A percentile compares a stretch with the other conserved stretches of the same genome.
These are phyloP conservation scores for Scaeva pyrastri DNA, from an alignment of 2,888 invertebrate genomes.

Conservation along the genomic window DNA sequence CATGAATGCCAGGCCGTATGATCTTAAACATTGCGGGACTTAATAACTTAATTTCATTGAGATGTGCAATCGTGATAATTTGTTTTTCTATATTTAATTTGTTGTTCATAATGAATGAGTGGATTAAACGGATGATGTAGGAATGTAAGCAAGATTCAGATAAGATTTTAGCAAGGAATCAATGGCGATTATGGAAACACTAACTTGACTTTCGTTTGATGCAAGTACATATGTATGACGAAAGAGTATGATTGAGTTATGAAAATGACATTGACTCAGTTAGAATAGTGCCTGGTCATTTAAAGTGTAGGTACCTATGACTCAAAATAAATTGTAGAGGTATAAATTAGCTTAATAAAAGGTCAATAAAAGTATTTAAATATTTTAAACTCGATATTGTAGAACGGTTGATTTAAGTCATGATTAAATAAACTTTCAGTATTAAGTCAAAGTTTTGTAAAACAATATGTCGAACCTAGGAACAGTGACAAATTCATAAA, in stretches of 20 bases:
- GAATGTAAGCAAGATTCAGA: background rate
- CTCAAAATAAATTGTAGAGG: background rate
- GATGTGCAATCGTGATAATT: constrained; percentile 47
- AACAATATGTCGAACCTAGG: too few relatives aligned
- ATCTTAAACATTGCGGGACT: constrained; percentile 42
- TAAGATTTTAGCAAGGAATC: constrained; percentile 7
- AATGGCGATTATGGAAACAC: background rate
- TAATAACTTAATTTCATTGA: constrained; percentile 47
- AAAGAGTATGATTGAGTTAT: background rate
- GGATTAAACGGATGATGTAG: background rate
- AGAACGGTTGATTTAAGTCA: too few relatives aligned
- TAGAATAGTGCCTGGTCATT: background rate
- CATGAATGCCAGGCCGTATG: constrained; percentile 42
- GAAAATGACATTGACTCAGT: background rate
- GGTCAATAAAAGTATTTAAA: too few relatives aligned
- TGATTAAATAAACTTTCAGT: too few relatives aligned
- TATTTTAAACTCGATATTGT: too few relatives aligned
- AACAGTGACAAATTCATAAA: too few relatives aligned
- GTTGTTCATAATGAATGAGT: background rate
- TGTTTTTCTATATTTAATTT: constrained; percentile 10
- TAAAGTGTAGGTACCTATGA: background rate
- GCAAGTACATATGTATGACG: background rate
- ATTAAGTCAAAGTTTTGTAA: too few relatives aligned
- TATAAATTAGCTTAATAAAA: background rate
- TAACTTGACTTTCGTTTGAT: constrained; percentile 7